phyloP scores from a whole-genome alignment of 1,140 invertebrate genomes.

The Ceratosolen solmsi region DNA sequence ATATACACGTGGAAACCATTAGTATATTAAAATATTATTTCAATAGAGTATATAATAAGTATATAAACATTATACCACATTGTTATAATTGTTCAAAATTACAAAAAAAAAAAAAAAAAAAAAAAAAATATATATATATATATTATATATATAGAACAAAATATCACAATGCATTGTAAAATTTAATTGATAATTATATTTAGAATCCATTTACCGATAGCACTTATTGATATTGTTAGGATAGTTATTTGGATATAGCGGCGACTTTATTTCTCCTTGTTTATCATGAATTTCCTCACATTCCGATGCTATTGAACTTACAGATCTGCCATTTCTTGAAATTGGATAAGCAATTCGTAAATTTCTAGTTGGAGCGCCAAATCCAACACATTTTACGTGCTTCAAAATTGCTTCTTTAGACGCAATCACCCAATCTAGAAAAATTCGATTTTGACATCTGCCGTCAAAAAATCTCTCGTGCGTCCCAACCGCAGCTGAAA shows the following conservation, averaged over 20 bases:
- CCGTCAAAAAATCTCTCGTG: slow-evolving; percentile 5
- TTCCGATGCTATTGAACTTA: neutral
- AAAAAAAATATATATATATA: too few species aligned
- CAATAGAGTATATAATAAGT: too few species aligned
- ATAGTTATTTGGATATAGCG: slow-evolving; percentile 60
- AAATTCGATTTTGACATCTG: slow-evolving; percentile 57
- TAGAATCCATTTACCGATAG: slow-evolving; percentile 58
- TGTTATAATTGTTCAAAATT: too few species aligned
- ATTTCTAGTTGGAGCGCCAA: neutral
- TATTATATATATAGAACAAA: too few species aligned
- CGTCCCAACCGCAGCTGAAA: neutral
- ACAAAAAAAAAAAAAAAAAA: too few species aligned
- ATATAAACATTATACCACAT: too few species aligned
- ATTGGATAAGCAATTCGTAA: neutral
- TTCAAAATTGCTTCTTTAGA: slow-evolving; percentile 61
- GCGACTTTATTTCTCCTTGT: slow-evolving; percentile 57
- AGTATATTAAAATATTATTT: too few species aligned
- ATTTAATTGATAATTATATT: neutral
- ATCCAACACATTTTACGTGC: slow-evolving; percentile 55
- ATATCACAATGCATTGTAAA: too few species aligned
- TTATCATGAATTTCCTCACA: slow-evolving; percentile 26
- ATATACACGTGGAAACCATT: too few species aligned
- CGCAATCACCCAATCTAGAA: slow-evolving; percentile 62
- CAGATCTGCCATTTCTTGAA: neutral
- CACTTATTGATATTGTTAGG: slow-evolving; percentile 61